Base-by-base conservation (phyloP, 2,888 invertebrate genomes). In the Drosophila kokeensis region DNA sequence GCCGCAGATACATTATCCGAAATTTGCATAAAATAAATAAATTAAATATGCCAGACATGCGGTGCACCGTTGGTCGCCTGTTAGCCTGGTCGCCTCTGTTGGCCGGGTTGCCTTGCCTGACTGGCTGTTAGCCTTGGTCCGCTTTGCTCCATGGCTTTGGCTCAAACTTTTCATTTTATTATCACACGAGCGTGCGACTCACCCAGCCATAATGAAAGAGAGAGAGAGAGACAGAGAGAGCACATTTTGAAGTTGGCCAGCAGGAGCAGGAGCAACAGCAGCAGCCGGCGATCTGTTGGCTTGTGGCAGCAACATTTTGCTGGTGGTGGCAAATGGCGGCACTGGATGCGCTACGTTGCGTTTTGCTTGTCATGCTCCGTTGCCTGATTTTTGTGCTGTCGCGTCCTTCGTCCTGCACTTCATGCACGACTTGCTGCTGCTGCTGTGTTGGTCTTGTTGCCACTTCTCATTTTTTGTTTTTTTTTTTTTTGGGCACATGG, bases 11-110 rank as follows among this genome's bases (percentile, higher is more conserved):
- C 90, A 91, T 90, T 90, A 87, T 91, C 91, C 90, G 66, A 92
- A 91, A 91, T 91, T 91, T 92, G 89, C 91, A 92, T 91, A 92
- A 92, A 92, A 92, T 92, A 92, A 91, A 91, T 92, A 91, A 92
- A 91, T 91, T 92, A 91, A 91, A 83, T 86, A 90, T 87, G 89
- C 87, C 90, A 86, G 90, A 88, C 90, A 90, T 90, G 90, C 92
- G 89, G 85, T 90, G 82, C 88, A 83, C 78, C 77, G 82, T 89
- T 87, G 89, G 85, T 73, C 89, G 83, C 69, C 76, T 59, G 79
- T 50, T 63, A 40, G 69, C 65, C 69, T 36, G 60, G 18, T 49
- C 34, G 21, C 54, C 24, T 15, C 48, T 61, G 45, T 15, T 38
- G 8, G 62, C 52, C 63, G 70, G 69, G 61, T 34, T 45, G 63